Base-by-base conservation (phyloP, 2,888 invertebrate genomes). In the Labia minor region DNA sequence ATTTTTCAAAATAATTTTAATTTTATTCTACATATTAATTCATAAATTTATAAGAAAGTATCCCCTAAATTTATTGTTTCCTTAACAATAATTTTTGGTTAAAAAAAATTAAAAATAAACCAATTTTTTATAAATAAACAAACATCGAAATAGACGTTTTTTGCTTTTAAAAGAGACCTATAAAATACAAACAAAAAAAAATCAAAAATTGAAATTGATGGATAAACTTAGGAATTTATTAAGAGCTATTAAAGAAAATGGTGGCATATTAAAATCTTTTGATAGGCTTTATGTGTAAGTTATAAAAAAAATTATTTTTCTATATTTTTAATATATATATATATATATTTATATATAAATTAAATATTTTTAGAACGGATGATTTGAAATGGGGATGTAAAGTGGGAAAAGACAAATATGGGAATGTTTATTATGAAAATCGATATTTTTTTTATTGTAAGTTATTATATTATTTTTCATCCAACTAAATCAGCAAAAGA, bases 351-450 rank as follows among this genome's bases (percentile, higher is more conserved):
- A 49, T 65, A 26, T 20, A 21, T 19, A 63, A 49, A 21, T 21
- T 14, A 61, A 64, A 65, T 10, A 62, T 19, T 68, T 65, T 65
- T 72, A 83, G 92, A 75, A 85, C 84, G 76, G 96, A 97, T 78
- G 91, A 90, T 10, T 74, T 95, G 66, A 95, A 95, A 80, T 80
- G 84, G 65, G 97, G 97, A 3, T 83, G 79, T 0, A 76, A 91
- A 0, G 83, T 96, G 0, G 97, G 97, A 0, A 85, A 85, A 66
- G 97, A 98, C 76, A 88, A 90, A 75, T 90, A 85, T 76, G 97
- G 97, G 26, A 97, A 98, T 78, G 92, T 90, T 76, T 98, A 98
- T 77, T 97, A 79, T 76, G 89, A 97, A 79, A 95, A 97, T 77
- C 86, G 89, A 1, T 82, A 85, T 66, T 93, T 88, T 76, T 95